A percentile compares a stretch with the other conserved stretches of the same genome.
Conservation (phyloP, 2,888 invertebrate genomes). For the Polietes domitor region DNA sequence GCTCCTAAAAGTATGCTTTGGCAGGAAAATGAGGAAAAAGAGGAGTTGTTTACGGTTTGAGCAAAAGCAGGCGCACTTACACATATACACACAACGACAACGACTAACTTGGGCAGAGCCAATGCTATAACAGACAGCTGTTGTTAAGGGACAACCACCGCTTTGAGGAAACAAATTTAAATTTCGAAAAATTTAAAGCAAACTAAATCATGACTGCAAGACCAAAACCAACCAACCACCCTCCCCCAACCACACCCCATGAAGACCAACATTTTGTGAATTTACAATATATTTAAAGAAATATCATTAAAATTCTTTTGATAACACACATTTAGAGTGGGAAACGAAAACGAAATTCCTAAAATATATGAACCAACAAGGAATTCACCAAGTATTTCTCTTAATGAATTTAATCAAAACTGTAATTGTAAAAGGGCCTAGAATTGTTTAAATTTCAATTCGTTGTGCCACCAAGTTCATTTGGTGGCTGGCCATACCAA, state of each 20-base stretch:
- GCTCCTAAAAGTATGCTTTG: slow-evolving; percentile 46
- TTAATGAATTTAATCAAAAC: slow-evolving; percentile 3
- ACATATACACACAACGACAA: not conserved
- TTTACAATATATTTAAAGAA: not conserved
- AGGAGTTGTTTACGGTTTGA: slow-evolving; percentile 36
- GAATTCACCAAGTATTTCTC: not conserved
- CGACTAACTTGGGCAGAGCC: not conserved
- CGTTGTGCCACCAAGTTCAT: not conserved
- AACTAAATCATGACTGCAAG: not conserved
- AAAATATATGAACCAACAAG: not conserved
- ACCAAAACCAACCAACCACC: not conserved
- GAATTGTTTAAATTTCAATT: not conserved
- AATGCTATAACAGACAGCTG: slow-evolving; percentile 43
- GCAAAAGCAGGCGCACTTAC: not conserved
- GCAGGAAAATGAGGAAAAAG: slow-evolving; percentile 8
- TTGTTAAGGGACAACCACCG: slow-evolving; percentile 48
- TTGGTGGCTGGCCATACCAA: not conserved
- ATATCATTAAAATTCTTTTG: not conserved
- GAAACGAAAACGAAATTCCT: not conserved
- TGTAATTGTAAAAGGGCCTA: not conserved
- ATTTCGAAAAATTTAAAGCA: slow-evolving; percentile 4
- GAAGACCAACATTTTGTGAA: not conserved
- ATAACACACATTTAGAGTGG: not conserved
- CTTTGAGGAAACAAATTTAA: slow-evolving; percentile 15
- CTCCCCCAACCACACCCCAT: not conserved